Evolutionary conservation across 2,888 invertebrate genomes (phyloP).

Genomic region (Saturnia japonica): DNA sequence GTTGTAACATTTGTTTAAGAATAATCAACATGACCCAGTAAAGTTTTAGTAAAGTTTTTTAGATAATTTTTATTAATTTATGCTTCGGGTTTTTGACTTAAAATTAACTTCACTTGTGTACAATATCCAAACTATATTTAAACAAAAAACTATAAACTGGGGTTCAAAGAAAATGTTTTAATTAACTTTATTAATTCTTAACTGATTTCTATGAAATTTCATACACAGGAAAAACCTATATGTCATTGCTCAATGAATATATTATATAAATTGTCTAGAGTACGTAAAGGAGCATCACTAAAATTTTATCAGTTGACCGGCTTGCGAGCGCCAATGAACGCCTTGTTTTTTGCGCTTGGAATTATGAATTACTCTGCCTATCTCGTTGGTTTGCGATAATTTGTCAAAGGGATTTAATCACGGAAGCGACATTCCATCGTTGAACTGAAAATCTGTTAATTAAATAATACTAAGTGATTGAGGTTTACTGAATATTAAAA

Average conservation of each 20-base stretch:
- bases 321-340: conserved; percentile 10
- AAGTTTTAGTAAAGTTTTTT: neutral
- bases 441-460: conserved; percentile 6
- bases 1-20: too few relatives aligned
- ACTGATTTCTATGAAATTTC: too few relatives aligned
- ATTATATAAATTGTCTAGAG: too few relatives aligned
- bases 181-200: too few relatives aligned
- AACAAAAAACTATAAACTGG: too few relatives aligned
- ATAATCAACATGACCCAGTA: neutral
- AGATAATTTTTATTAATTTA: neutral
- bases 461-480: conserved; percentile 1
- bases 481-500: neutral
- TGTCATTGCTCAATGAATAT: too few relatives aligned
- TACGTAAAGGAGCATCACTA: neutral
- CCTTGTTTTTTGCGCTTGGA: conserved; percentile 6
- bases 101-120: neutral
- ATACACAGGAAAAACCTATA: too few relatives aligned
- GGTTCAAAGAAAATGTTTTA: too few relatives aligned
- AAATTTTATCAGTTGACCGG: neutral
- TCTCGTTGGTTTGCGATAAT: conserved; percentile 8
- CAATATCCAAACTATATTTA: neutral
- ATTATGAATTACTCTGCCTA: conserved; percentile 6
- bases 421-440: conserved; percentile 2
- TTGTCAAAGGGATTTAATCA: conserved; percentile 11
- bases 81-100: neutral